Conservation (phyloP, 2,113 vertebrate species). For the Leptodactylus fuscus region DNA sequence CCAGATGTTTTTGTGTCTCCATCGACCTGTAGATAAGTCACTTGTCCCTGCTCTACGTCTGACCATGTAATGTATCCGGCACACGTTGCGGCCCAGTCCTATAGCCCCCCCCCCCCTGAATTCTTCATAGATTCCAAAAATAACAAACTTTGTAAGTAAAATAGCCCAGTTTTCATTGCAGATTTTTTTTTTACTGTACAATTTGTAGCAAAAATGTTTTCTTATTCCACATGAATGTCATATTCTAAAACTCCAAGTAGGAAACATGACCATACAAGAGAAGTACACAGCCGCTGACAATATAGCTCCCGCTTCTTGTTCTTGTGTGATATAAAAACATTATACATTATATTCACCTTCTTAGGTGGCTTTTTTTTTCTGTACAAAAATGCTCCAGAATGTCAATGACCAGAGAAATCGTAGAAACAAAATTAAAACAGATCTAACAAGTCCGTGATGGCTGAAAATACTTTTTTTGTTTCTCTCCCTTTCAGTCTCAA, state of each 20-base stretch:
- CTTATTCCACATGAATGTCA: slow-evolving; percentile 67
- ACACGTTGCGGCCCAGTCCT: background rate
- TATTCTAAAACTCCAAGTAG: slow-evolving; percentile 72
- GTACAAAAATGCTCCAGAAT: slow-evolving; percentile 56
- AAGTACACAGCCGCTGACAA: slow-evolving; percentile 70
- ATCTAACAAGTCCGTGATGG: slow-evolving; percentile 42
- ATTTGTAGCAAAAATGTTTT: slow-evolving; percentile 69
- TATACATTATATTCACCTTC: slow-evolving; percentile 57
- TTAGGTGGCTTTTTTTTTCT: slow-evolving; percentile 45
- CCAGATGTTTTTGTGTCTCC: no score
- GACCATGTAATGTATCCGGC: background rate
- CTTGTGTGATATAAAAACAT: slow-evolving; percentile 61
- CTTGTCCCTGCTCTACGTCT: background rate
- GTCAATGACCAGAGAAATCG: slow-evolving; percentile 36
- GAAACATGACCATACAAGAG: slow-evolving; percentile 72
- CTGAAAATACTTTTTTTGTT: slow-evolving; percentile 50
- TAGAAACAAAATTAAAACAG: slow-evolving; percentile 47
- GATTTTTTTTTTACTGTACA: slow-evolving; percentile 72
- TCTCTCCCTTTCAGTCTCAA: slow-evolving; percentile 38
- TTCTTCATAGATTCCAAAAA: slow-evolving; percentile 37
- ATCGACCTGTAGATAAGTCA: no score
- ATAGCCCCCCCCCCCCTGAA: background rate
- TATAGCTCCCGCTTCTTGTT: slow-evolving; percentile 59
- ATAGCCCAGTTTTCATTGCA: slow-evolving; percentile 48
- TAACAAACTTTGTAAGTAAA: slow-evolving; percentile 48